Conservation (phyloP, 2,113 vertebrate species). For the Trachemys scripta region DNA sequence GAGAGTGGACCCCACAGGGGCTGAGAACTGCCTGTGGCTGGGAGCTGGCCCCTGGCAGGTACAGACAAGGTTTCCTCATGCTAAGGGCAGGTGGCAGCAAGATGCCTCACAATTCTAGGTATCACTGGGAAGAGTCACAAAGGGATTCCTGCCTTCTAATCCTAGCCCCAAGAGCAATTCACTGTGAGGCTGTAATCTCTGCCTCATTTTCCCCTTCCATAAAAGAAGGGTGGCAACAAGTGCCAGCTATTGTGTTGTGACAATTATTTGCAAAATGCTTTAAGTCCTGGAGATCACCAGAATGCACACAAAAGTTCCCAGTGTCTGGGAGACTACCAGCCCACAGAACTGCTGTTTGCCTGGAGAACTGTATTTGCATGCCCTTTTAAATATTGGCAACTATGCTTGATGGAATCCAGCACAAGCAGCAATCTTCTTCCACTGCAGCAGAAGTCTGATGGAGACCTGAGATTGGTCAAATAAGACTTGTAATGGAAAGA, state of each 20-base stretch:
- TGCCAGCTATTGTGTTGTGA: not conserved
- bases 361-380: accelerated
- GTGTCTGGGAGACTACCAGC: not conserved
- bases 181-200: not conserved
- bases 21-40: not conserved
- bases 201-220: not conserved
- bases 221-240: not conserved
- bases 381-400: not conserved
- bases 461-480: not conserved
- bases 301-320: not conserved
- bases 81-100: not conserved
- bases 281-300: not conserved
- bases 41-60: not conserved
- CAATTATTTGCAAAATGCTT: too few species aligned
- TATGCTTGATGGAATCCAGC: too few species aligned
- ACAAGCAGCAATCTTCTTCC: not conserved
- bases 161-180: not conserved
- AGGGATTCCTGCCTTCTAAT: not conserved
- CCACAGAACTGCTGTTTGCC: not conserved
- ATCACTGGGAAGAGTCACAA: too few species aligned
- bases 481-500: not conserved
- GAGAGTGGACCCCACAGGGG: not conserved
- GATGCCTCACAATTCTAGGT: too few species aligned
- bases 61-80: not conserved
- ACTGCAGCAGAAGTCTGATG: not conserved